phyloP scores from a whole-genome alignment of 2,888 invertebrate genomes.

The Mythimna pallens region DNA sequence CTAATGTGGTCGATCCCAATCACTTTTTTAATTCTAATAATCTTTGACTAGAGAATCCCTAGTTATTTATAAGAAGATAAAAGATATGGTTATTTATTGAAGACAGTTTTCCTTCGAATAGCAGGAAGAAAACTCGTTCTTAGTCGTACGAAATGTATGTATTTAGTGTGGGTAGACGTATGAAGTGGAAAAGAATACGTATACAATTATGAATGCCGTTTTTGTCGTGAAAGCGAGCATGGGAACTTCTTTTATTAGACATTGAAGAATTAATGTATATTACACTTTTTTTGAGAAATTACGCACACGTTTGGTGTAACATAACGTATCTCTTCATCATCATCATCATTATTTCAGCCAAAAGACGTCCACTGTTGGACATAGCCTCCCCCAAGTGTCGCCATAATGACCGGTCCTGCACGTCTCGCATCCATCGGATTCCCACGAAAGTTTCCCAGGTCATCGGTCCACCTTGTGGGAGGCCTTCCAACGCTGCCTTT shows the following conservation, averaged over 20 bases:
- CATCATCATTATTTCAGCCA: too few species aligned
- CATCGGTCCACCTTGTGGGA: too few species aligned
- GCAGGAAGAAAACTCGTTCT: neutral
- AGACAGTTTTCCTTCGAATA: neutral
- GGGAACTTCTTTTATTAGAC: constrained; percentile 59
- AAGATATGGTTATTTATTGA: neutral
- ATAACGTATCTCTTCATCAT: neutral
- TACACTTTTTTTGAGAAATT: constrained; percentile 45
- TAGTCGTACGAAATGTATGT: neutral
- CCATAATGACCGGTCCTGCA: too few species aligned
- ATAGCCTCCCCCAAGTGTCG: too few species aligned
- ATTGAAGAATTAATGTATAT: constrained; percentile 49
- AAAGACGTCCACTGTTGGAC: too few species aligned
- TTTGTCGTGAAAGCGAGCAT: constrained; percentile 62
- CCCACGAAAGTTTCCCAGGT: too few species aligned
- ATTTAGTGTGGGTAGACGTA: constrained; percentile 1
- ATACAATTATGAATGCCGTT: constrained; percentile 50
- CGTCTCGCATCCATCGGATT: too few species aligned
- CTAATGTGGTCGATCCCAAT: neutral
- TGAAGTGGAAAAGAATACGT: constrained; percentile 43
- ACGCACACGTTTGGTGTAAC: constrained; percentile 27
- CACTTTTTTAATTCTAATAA: neutral
- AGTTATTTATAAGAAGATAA: neutral
- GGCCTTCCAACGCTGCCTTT: too few species aligned
- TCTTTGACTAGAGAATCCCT: too few species aligned